phyloP scores from a whole-genome alignment of 2,113 vertebrate species.

The Epinephelus moara region DNA sequence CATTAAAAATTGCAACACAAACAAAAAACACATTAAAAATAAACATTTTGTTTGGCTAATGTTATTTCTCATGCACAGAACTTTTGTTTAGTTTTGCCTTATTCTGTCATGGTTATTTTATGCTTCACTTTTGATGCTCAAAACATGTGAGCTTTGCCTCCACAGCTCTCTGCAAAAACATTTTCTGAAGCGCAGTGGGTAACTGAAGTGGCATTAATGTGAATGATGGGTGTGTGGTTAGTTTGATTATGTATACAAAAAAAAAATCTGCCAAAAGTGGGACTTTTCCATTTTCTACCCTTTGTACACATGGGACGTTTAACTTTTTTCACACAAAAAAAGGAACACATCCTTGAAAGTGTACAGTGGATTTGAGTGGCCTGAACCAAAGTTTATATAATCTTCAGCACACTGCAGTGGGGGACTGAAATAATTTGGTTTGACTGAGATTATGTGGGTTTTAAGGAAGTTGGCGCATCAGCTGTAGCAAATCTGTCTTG shows the following conservation, averaged over 20 bases:
- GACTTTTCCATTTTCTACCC: neutral
- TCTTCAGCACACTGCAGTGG: constrained; percentile 7
- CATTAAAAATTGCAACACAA: neutral
- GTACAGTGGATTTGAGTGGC: neutral
- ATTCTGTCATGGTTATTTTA: neutral
- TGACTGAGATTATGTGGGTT: constrained; percentile 60
- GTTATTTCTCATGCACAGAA: neutral
- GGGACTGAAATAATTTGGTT: constrained; percentile 62
- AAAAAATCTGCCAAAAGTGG: neutral
- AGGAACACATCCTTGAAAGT: neutral
- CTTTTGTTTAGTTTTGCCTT: neutral
- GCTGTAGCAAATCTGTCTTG: constrained; percentile 49
- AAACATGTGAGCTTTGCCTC: neutral
- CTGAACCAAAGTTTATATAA: constrained; percentile 33
- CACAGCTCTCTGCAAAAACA: neutral
- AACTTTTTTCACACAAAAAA: neutral
- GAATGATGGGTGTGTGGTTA: neutral
- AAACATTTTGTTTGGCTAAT: neutral
- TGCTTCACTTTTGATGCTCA: neutral
- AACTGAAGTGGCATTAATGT: neutral
- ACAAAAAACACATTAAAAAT: neutral
- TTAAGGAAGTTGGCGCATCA: constrained; percentile 54
- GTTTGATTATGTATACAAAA: neutral
- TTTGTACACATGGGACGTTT: neutral
- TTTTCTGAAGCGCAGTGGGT: neutral